phyloP scores from a whole-genome alignment of 2,888 invertebrate genomes.

The Morpho achilles region DNA sequence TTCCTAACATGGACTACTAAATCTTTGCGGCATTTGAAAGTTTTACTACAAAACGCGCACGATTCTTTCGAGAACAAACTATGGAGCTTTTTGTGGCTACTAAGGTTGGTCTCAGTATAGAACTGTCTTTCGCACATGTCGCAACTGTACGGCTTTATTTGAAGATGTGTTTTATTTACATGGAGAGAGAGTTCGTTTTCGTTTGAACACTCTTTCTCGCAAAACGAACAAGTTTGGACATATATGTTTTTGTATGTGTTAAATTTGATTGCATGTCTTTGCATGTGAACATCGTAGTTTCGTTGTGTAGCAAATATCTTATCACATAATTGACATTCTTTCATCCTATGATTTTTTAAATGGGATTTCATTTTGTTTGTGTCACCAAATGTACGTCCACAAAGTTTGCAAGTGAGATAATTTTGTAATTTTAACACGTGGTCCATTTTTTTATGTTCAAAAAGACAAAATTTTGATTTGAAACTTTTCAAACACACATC shows the following conservation, averaged over 20 bases:
- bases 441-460: slow-evolving; percentile 56
- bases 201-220: slow-evolving; percentile 55
- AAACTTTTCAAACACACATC: slow-evolving; percentile 41
- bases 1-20: slow-evolving; percentile 62
- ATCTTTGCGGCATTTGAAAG: slow-evolving; percentile 49
- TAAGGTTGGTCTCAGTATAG: slow-evolving; percentile 57
- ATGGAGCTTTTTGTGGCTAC: slow-evolving; percentile 57
- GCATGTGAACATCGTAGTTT: slow-evolving; percentile 48
- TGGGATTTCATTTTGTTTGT: slow-evolving; percentile 42
- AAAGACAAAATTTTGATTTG: slow-evolving; percentile 52
- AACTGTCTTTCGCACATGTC: slow-evolving; percentile 69
- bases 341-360: slow-evolving; percentile 40
- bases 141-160: slow-evolving; percentile 64
- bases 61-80: slow-evolving; percentile 45
- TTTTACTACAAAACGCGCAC: slow-evolving; percentile 58
- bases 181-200: slow-evolving; percentile 60
- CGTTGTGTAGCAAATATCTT: slow-evolving; percentile 48
- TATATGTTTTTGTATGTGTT: slow-evolving; percentile 34
- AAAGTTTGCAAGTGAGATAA: slow-evolving; percentile 43
- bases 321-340: slow-evolving; percentile 50
- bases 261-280: slow-evolving; percentile 49
- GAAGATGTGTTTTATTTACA: slow-evolving; percentile 65
- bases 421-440: slow-evolving; percentile 41
- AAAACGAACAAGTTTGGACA: slow-evolving; percentile 58
- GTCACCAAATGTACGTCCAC: slow-evolving; percentile 45